Evolutionary conservation across 2,888 invertebrate genomes (phyloP).

Genomic region (Macrosiphum euphorbiae): DNA sequence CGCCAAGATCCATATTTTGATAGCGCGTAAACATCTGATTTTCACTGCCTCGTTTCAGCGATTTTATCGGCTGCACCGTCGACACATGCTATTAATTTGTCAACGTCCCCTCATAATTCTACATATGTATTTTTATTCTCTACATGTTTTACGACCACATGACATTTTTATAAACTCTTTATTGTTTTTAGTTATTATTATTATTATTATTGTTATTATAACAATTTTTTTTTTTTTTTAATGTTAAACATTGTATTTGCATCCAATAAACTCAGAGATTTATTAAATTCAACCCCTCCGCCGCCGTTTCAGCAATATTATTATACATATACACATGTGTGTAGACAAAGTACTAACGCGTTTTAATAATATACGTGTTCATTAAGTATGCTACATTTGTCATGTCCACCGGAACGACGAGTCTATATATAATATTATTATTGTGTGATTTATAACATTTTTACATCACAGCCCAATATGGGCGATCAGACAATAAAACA

Average conservation of each 20-base stretch:
- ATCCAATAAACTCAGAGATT: constrained; percentile 32
- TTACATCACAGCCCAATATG: neutral
- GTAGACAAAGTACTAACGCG: neutral
- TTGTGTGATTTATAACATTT: neutral
- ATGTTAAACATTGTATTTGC: constrained; percentile 15
- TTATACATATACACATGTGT: neutral
- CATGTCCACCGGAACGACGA: neutral
- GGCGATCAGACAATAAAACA: neutral
- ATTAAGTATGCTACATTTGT: neutral
- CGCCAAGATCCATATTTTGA: constrained; percentile 41
- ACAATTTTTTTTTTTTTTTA: neutral
- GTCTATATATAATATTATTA: neutral
- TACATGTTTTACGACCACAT: constrained; percentile 24
- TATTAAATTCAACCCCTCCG: constrained; percentile 7
- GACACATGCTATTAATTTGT: constrained; percentile 61
- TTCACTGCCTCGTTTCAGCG: constrained; percentile 24
- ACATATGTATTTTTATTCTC: neutral
- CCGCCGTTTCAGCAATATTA: neutral
- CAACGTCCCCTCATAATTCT: constrained; percentile 27
- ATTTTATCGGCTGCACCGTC: constrained; percentile 45
- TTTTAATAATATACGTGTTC: neutral
- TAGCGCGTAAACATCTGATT: constrained; percentile 42
- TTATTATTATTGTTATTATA: neutral
- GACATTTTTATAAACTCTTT: constrained; percentile 42
- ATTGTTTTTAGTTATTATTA: constrained; percentile 25